These are phyloP conservation scores for Garrulus glandarius DNA, from an alignment of 2,797 vertebrate genomes.

Conservation along the genomic window DNA sequence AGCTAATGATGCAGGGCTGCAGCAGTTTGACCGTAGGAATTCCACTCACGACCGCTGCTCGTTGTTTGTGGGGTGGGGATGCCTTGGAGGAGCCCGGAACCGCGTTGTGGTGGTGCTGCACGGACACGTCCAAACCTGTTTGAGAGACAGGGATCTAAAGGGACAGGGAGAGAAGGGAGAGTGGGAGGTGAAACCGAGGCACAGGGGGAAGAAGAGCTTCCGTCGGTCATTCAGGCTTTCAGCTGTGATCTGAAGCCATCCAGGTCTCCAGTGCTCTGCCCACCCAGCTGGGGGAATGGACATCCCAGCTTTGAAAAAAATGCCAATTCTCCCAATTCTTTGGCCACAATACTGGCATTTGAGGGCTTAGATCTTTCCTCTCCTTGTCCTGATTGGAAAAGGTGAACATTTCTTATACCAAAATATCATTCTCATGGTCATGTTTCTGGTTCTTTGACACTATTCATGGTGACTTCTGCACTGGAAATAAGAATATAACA, in stretches of 20 bases:
- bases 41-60: background rate
- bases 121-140: fast-evolving
- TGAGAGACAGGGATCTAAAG: background rate
- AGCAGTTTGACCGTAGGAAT: background rate
- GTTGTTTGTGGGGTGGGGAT: background rate
- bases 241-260: background rate
- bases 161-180: background rate
- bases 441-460: background rate
- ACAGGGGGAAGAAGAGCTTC: background rate
- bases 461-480: background rate
- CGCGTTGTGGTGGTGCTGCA: background rate
- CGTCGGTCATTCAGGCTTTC: background rate
- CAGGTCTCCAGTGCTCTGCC: background rate
- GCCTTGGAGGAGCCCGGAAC: background rate
- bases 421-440: background rate
- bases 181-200: background rate
- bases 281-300: background rate
- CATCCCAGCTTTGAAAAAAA: background rate
- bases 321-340: background rate
- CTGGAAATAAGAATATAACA: background rate
- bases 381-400: background rate
- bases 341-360: background rate
- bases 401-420: background rate
- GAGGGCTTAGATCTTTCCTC: background rate
- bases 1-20: background rate